phyloP scores from a whole-genome alignment of 2,113 vertebrate species.

The Baryphthengus martii region DNA sequence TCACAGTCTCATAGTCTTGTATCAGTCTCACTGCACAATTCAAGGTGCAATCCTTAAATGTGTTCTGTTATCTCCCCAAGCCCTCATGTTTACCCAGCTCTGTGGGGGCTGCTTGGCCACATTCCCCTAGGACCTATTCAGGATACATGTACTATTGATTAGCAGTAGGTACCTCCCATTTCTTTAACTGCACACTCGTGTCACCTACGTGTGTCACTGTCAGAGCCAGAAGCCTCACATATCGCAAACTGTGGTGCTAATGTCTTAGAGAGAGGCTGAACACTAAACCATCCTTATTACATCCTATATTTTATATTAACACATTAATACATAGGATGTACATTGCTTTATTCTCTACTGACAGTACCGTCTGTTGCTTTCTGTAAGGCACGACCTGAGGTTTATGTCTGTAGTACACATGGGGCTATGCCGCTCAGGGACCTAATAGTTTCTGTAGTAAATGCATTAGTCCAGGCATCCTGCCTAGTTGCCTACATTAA shows the following conservation, averaged over 20 bases:
- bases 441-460: background rate
- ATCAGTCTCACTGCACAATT: background rate
- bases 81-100: background rate
- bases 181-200: background rate
- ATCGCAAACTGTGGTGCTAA: background rate
- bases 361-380: background rate
- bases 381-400: background rate
- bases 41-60: background rate
- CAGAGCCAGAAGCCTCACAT: accelerated
- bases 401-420: background rate
- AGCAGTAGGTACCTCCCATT: background rate
- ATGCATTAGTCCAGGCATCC: background rate
- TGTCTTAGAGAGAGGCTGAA: background rate
- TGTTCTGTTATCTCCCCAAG: background rate
- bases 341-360: background rate
- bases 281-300: background rate
- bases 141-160: background rate
- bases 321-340: background rate
- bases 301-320: background rate
- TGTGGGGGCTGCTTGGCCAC: background rate
- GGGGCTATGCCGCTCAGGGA: background rate
- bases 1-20: background rate
- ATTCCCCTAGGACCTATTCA: background rate
- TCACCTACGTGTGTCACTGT: background rate
- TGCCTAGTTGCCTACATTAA: background rate